Evolutionary conservation across 2,797 vertebrate genomes (phyloP), one percentile per base, ranked within the genome.

Genomic region (Parotocinclus haroldoi): DNA sequence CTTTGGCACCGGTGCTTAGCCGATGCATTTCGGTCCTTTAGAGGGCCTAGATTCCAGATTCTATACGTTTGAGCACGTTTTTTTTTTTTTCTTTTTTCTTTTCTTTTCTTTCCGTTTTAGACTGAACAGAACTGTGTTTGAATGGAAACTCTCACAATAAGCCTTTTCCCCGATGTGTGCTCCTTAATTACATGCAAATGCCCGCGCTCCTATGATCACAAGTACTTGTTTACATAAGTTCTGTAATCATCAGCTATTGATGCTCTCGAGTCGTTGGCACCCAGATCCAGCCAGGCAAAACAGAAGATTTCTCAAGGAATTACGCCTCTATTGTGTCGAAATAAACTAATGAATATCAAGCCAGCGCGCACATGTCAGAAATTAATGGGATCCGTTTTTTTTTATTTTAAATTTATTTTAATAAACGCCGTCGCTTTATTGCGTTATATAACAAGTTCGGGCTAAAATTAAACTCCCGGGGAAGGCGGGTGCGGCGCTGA

Each of bases 201-300:
- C 52, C 0, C 11, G 46, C 13, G 64, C 46, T 37, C 45, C 59
- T 44, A 14, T 69, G 70, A 78, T 75, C 68, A 52, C 68, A 75
- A 75, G 73, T 50, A 75, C 73, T 72, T 78, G 73, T 78, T 78
- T 75, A 73, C 76, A 67, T 71, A 78, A 75, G 76, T 78, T 78
- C 70, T 65, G 60, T 71, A 78, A 78, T 78, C 73, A 78, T 73
- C 38, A 63, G 60, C 73, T 73, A 78, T 75, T 78, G 76, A 78
- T 71, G 76, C 64, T 73, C 70, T 75, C 60, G 60, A 71, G 64
- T 78, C 64, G 59, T 1, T 71, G 70, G 70, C 59, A 65, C 66
- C 37, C 48, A 70, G 52, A 65, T 59, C n/a, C 69, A 61, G 58
- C 70, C 16, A 10, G 50, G 66, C 65, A 74, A 68, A 74, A 73